Conservation (phyloP, 37 sponge, comb jelly and placozoan species). For the Lycopodina hypogea region DNA sequence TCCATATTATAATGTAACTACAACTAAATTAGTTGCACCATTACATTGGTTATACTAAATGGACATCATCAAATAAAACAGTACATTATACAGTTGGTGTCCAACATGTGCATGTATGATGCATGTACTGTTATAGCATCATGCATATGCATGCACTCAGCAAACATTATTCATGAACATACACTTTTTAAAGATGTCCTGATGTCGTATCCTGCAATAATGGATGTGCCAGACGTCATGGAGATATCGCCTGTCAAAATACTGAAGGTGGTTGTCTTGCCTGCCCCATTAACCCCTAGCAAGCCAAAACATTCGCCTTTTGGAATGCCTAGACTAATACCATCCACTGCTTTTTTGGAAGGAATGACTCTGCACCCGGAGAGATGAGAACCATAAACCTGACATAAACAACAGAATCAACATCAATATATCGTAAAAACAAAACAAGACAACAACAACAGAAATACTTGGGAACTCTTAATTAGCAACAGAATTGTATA, state of each 20-base stretch:
- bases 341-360: constrained; percentile 57
- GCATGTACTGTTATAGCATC: too few relatives aligned
- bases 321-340: constrained; percentile 69
- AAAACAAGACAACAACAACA: too few relatives aligned
- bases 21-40: too few relatives aligned
- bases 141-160: background rate
- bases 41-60: too few relatives aligned
- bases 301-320: constrained; percentile 91
- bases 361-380: constrained; percentile 24
- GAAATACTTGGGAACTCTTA: too few relatives aligned
- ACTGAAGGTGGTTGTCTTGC: constrained; percentile 93
- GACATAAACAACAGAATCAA: background rate
- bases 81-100: too few relatives aligned
- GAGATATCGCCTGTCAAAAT: constrained; percentile 93
- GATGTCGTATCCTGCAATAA: constrained; percentile 86
- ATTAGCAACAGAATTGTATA: too few relatives aligned
- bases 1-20: too few relatives aligned
- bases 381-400: constrained; percentile 31
- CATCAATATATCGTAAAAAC: too few relatives aligned
- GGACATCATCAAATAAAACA: too few relatives aligned
- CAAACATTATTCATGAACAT: background rate
- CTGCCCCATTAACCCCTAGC: constrained; percentile 94
- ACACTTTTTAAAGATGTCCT: constrained; percentile 38
- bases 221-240: constrained; percentile 70
- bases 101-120: too few relatives aligned